These are phyloP conservation scores for Tenthredo mesomela DNA, from an alignment of 2,888 invertebrate species.

Conservation along the genomic window DNA sequence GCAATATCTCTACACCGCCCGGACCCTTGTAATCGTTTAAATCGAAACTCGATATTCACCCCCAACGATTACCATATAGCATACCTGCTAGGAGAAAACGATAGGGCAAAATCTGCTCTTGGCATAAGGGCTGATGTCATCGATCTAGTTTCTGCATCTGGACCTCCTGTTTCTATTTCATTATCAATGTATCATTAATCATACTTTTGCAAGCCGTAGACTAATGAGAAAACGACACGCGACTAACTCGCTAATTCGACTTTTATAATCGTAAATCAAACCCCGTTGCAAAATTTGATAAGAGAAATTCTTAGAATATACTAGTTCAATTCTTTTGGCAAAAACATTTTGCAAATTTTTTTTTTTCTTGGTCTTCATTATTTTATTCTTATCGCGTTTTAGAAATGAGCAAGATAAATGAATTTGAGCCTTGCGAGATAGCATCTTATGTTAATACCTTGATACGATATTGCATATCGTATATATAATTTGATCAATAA, in stretches of 20 bases:
- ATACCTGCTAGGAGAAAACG: neutral
- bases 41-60: conserved; percentile 28
- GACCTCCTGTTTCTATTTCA: neutral
- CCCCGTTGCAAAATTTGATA: neutral
- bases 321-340: too few species aligned
- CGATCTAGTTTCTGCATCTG: neutral
- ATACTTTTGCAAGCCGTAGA: neutral
- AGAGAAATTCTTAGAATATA: neutral
- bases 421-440: neutral
- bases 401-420: neutral
- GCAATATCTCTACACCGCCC: neutral
- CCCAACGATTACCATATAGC: neutral
- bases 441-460: neutral
- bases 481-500: neutral
- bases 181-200: neutral
- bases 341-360: too few species aligned
- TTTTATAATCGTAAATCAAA: too few species aligned
- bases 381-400: neutral
- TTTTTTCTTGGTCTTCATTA: too few species aligned
- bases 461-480: too few species aligned
- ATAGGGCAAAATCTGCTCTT: neutral
- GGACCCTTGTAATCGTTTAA: conserved; percentile 40
- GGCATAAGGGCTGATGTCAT: neutral
- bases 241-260: neutral
- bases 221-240: neutral